Percentiles rank a stretch among this genome's conserved stretches.
These are phyloP conservation scores for Peromyscus aztecus DNA, from an alignment of 2,797 vertebrate species.

Conservation along the genomic window DNA sequence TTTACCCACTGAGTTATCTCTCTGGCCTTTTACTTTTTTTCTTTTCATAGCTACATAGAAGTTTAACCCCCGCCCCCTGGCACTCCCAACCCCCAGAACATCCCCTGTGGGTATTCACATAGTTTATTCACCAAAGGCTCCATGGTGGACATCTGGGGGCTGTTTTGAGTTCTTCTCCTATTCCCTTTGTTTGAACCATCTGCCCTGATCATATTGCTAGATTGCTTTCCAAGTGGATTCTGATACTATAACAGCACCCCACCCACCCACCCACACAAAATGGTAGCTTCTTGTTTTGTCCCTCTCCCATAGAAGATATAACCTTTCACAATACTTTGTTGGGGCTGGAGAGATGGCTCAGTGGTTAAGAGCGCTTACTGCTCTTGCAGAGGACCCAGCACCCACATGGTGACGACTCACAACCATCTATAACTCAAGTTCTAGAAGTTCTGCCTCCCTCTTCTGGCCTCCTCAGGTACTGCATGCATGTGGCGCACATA, in stretches of 20 bases:
- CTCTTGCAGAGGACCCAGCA: not conserved
- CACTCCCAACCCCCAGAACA: not conserved
- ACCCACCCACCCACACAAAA: not conserved
- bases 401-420: not conserved
- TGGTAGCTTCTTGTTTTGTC: not conserved
- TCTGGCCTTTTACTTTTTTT: not conserved
- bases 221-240: not conserved
- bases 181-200: not conserved
- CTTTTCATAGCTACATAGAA: not conserved
- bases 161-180: not conserved
- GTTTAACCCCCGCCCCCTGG: fast-evolving
- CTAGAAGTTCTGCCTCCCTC: not conserved
- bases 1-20: not conserved
- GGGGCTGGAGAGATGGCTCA: not conserved
- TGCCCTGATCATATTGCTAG: not conserved
- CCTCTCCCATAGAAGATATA: not conserved
- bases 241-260: not conserved
- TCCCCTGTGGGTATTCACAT: not conserved
- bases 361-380: not conserved
- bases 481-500: not conserved
- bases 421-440: not conserved
- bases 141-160: not conserved
- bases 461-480: not conserved
- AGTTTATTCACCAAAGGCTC: not conserved
- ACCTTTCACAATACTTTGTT: not conserved